Base-by-base conservation (phyloP, 2,888 invertebrate genomes). In the Bruchidius siliquastri region DNA sequence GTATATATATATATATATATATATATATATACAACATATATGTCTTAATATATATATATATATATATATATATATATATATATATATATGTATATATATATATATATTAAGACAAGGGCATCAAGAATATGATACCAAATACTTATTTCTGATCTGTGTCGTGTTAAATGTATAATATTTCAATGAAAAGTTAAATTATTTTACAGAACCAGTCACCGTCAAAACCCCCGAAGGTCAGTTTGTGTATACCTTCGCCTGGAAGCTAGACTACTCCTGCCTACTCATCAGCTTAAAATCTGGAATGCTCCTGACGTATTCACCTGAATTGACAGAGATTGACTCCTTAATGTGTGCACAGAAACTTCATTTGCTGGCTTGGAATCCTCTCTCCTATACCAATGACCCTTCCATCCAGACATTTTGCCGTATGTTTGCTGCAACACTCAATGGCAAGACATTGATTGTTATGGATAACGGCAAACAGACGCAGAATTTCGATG, bases 171-270 rank as follows among this genome's bases (percentile, higher is more conserved):
- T n/a, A n/a, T n/a, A n/a, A n/a, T n/a, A n/a, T n/a, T n/a, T n/a
- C n/a, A n/a, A n/a, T n/a, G n/a, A n/a, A n/a, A n/a, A n/a, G n/a
- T n/a, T n/a, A n/a, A n/a, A n/a, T n/a, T n/a, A n/a, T n/a, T n/a
- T n/a, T n/a, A n/a, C n/a, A n/a, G n/a, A n/a, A n/a, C n/a, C n/a
- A n/a, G n/a, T n/a, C n/a, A n/a, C n/a, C n/a, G n/a, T n/a, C n/a
- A n/a, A n/a, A n/a, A n/a, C n/a, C n/a, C n/a, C n/a, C n/a, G n/a
- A n/a, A n/a, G n/a, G n/a, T n/a, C n/a, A n/a, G n/a, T n/a, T n/a
- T 84, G 91, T 88, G 67, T 89, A 90, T 72, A 90, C 90, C 74
- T 87, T 92, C 74, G 83, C 88, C 18, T 92, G 92, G 91, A 91
- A 90, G 78, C 88, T 89, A 21, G 90, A 91, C 83, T 87, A 86